phyloP scores from a whole-genome alignment of 37 sponge, comb jelly and placozoan genomes.

The Beroe ovata region DNA sequence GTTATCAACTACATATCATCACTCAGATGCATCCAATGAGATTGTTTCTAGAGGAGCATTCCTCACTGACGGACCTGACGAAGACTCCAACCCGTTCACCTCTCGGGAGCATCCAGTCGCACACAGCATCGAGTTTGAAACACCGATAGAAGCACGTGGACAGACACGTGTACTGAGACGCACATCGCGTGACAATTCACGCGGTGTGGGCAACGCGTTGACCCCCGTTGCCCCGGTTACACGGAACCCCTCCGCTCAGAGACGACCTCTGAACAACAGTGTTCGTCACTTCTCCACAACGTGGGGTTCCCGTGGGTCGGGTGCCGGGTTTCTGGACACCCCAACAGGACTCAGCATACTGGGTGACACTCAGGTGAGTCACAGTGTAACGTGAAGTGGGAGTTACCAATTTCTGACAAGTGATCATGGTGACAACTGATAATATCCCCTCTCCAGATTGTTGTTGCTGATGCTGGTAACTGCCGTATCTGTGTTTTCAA shows the following conservation, averaged over 20 bases:
- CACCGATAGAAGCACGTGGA: background rate
- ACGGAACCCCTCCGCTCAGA: background rate
- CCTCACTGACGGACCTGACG: background rate
- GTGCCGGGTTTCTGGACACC: constrained; percentile 30
- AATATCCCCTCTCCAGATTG: background rate
- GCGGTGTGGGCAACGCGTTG: background rate
- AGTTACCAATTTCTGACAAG: too few relatives aligned
- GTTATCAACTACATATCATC: too few relatives aligned
- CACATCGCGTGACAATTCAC: background rate
- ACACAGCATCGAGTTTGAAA: background rate
- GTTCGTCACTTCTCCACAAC: constrained; percentile 25
- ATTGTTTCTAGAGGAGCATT: background rate
- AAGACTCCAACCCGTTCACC: background rate
- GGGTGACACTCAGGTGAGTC: background rate
- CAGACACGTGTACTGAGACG: background rate
- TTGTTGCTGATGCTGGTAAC: constrained; percentile 56
- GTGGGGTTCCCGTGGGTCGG: constrained; percentile 26
- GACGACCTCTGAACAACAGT: constrained; percentile 53
- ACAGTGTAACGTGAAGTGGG: too few relatives aligned
- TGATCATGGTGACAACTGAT: background rate
- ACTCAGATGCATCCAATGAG: background rate
- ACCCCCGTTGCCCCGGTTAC: background rate
- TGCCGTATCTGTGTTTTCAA: constrained; percentile 57
- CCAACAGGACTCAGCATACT: constrained; percentile 40
- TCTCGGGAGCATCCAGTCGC: background rate